Conservation (phyloP, 2,113 vertebrate genomes). For the Ornithorhynchus anatinus region DNA sequence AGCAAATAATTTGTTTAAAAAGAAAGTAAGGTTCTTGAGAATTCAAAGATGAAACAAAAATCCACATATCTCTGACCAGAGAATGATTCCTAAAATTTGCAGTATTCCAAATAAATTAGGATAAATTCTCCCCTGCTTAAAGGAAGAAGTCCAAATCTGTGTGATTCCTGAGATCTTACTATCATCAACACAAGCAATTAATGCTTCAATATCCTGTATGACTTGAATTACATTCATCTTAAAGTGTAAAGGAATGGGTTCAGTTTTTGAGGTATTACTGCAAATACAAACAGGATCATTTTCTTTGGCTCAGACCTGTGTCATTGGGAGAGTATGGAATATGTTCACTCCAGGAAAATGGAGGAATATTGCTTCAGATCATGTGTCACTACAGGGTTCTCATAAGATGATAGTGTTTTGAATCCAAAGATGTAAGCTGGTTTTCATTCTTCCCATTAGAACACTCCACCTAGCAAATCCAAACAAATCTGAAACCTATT, state of each 20-base stretch:
- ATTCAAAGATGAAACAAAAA: too few species aligned
- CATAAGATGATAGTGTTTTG: constrained; percentile 39
- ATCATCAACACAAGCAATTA: too few species aligned
- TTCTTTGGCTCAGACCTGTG: not conserved
- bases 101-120: too few species aligned
- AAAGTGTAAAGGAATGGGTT: not conserved
- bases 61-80: too few species aligned
- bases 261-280: not conserved
- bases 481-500: not conserved
- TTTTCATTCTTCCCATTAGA: not conserved
- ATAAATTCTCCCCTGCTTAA: too few species aligned
- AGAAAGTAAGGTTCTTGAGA: too few species aligned
- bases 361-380: constrained; percentile 38
- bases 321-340: not conserved
- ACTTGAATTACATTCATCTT: too few species aligned
- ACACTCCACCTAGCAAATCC: not conserved
- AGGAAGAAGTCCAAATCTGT: too few species aligned
- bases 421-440: constrained; percentile 17
- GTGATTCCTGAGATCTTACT: too few species aligned
- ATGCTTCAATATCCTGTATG: too few species aligned
- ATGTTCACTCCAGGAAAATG: constrained; percentile 28
- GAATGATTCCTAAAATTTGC: too few species aligned
- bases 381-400: constrained; percentile 22
- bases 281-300: not conserved
- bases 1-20: too few species aligned